A percentile compares a stretch with the other conserved stretches of the same genome.
Conservation (phyloP, 2,888 invertebrate genomes). For the Cataglyphis livida region DNA sequence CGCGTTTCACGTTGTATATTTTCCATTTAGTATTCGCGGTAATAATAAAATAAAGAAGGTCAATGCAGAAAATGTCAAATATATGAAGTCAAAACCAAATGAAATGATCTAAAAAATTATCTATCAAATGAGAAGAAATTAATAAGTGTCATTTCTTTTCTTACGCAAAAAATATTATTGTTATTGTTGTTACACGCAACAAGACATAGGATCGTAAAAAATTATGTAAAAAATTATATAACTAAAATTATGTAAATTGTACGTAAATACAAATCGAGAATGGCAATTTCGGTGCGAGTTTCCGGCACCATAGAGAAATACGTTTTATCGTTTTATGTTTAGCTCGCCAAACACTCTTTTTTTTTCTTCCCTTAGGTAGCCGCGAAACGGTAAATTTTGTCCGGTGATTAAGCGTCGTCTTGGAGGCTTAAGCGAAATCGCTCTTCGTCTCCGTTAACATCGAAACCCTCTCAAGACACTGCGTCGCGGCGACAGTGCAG, state of each 20-base stretch:
- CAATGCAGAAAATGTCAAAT: not conserved
- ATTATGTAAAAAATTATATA: not conserved
- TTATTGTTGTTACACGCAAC: not conserved
- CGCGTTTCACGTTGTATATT: not conserved
- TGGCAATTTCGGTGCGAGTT: constrained; percentile 25
- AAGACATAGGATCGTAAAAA: not conserved
- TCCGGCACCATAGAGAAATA: not conserved
- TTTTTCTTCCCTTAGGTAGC: constrained; percentile 39
- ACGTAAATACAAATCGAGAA: constrained; percentile 3
- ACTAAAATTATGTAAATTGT: not conserved
- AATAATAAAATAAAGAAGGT: not conserved
- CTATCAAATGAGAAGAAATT: not conserved
- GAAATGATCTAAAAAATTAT: not conserved
- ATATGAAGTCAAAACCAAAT: not conserved
- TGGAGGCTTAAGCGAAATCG: constrained; percentile 75
- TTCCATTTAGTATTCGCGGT: not conserved
- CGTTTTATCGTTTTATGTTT: constrained; percentile 7
- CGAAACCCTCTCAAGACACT: constrained; percentile 74
- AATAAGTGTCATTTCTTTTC: not conserved
- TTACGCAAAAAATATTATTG: not conserved
- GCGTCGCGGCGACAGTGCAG: constrained; percentile 65
- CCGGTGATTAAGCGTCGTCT: constrained; percentile 75
- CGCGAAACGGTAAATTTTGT: constrained; percentile 74
- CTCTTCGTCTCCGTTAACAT: constrained; percentile 75
- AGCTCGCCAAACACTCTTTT: constrained; percentile 53